Conservation (phyloP, 2,113 vertebrate genomes). For the Megaceryle maxima region DNA sequence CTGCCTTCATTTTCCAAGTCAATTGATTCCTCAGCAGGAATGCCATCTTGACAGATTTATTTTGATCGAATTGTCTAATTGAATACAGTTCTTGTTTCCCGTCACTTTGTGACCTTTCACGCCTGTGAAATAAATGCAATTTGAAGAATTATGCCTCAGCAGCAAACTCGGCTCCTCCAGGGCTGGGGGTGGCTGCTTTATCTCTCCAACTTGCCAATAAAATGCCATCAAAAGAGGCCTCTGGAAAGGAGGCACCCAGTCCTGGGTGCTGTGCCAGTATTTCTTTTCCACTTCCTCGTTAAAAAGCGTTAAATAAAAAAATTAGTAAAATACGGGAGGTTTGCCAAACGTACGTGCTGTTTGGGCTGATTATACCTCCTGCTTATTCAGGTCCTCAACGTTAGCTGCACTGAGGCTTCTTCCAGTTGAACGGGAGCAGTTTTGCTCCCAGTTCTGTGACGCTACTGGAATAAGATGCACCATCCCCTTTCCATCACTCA, state of each 20-base stretch:
- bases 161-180: constrained; percentile 51
- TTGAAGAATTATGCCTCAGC: constrained; percentile 72
- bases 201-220: constrained; percentile 13
- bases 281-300: not conserved
- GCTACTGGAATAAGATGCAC: not conserved
- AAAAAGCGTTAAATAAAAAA: not conserved
- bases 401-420: not conserved
- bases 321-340: not conserved
- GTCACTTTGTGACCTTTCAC: constrained; percentile 68
- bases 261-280: not conserved
- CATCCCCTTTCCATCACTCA: not conserved
- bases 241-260: constrained; percentile 25
- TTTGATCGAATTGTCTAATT: constrained; percentile 78
- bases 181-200: not conserved
- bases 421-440: not conserved
- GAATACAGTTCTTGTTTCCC: constrained; percentile 69
- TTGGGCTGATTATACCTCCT: not conserved
- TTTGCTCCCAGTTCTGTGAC: not conserved
- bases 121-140: constrained; percentile 72
- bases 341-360: not conserved
- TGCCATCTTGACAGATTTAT: constrained; percentile 75
- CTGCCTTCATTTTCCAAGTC: constrained; percentile 54
- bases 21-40: constrained; percentile 69
- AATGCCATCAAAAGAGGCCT: constrained; percentile 21
- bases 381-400: not conserved